These are phyloP conservation scores for Urosaurus nigricauda DNA, from an alignment of 2,797 vertebrate species.

Conservation along the genomic window DNA sequence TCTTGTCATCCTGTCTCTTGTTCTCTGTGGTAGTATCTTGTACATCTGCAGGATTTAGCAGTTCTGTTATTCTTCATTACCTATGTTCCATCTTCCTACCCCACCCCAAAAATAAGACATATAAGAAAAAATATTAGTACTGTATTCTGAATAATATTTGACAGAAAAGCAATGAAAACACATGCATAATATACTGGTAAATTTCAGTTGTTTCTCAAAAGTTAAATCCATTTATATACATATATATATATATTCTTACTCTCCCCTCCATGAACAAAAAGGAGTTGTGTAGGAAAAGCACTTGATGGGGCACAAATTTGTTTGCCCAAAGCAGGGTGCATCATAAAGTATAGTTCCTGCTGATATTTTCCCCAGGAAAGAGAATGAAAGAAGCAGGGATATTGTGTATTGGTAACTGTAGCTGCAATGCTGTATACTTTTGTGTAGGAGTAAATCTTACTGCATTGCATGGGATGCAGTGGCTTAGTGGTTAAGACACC, in stretches of 20 bases:
- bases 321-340: not conserved
- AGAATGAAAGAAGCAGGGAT: conserved; percentile 22
- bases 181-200: conserved; percentile 47
- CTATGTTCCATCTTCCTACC: not conserved
- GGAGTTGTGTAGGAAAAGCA: conserved; percentile 56
- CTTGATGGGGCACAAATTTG: not conserved
- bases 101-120: not conserved
- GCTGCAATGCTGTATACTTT: not conserved
- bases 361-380: not conserved
- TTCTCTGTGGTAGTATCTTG: conserved; percentile 25
- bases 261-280: conserved; percentile 39
- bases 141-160: conserved; percentile 53
- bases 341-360: not conserved
- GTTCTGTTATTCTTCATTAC: not conserved
- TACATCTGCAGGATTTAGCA: not conserved
- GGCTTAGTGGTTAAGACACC: too few species aligned
- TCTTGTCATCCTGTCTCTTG: conserved; percentile 7
- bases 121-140: conserved; percentile 12
- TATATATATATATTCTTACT: conserved; percentile 43
- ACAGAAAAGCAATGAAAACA: conserved; percentile 43
- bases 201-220: conserved; percentile 58
- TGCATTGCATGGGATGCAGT: too few species aligned
- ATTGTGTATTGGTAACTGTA: not conserved
- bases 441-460: not conserved
- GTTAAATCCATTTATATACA: conserved; percentile 58